Conservation (phyloP, 2,888 invertebrate genomes). For the Papilio demoleus region DNA sequence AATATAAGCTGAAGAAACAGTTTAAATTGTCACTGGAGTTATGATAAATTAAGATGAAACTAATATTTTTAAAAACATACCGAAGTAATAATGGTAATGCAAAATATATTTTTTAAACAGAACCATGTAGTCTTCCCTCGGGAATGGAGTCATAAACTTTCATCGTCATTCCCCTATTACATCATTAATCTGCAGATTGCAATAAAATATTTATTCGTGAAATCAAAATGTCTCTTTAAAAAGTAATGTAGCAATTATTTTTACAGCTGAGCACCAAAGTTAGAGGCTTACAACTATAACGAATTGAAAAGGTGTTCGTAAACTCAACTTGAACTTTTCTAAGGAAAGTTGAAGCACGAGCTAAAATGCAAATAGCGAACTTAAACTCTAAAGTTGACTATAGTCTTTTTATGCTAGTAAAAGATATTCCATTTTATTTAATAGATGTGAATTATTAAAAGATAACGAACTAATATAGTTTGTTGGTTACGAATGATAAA, state of each 20-base stretch:
- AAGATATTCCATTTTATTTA: too few species aligned
- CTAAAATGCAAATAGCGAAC: neutral
- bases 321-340: neutral
- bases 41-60: neutral
- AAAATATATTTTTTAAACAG: neutral
- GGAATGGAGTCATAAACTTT: neutral
- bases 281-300: conserved; percentile 12
- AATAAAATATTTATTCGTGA: neutral
- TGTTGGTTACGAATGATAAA: neutral
- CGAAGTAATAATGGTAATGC: neutral
- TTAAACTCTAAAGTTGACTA: neutral
- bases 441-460: too few species aligned
- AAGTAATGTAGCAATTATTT: conserved; percentile 7
- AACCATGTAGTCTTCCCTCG: neutral
- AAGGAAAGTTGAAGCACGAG: neutral
- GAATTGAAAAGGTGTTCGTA: conserved; percentile 2
- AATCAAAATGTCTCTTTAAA: neutral
- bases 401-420: neutral
- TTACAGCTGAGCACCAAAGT: neutral
- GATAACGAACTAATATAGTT: neutral
- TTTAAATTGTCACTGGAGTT: neutral
- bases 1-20: conserved; percentile 13
- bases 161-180: neutral
- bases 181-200: neutral
- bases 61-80: neutral